Evolutionary conservation across 2,888 invertebrate genomes (phyloP).

Genomic region (Acronicta aceris): DNA sequence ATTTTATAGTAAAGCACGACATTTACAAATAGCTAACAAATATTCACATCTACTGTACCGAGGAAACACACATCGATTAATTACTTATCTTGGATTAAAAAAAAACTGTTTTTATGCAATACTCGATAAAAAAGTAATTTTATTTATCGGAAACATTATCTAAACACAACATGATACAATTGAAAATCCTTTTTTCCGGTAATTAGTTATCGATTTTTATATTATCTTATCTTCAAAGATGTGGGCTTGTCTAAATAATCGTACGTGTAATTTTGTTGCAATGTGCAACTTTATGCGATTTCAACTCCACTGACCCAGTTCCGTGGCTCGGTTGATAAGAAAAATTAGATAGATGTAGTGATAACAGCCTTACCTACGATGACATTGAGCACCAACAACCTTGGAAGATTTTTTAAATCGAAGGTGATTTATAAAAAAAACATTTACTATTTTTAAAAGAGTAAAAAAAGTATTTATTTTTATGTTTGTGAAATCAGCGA

Average conservation of each 20-base stretch:
- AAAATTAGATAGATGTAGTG: conserved; percentile 79
- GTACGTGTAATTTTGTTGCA: conserved; percentile 40
- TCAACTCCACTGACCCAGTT: conserved; percentile 78
- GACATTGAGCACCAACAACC: conserved; percentile 80
- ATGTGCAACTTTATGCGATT: conserved; percentile 57
- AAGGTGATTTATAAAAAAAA: not conserved
- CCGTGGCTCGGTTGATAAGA: conserved; percentile 72
- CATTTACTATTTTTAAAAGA: not conserved
- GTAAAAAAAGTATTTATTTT: not conserved
- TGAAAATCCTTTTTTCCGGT: conserved; percentile 21
- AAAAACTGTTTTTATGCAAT: not conserved
- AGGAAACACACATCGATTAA: not conserved
- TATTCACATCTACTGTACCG: not conserved
- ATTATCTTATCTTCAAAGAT: conserved; percentile 21
- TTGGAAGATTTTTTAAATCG: conserved; percentile 57
- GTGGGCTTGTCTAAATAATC: conserved; percentile 8
- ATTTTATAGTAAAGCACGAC: too few relatives aligned
- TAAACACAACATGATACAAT: conserved; percentile 2
- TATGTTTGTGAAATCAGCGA: too few relatives aligned
- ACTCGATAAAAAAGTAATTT: not conserved
- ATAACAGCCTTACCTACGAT: conserved; percentile 79
- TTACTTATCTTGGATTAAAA: not conserved
- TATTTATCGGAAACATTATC: conserved; percentile 4
- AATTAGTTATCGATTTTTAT: conserved; percentile 16
- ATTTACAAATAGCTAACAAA: too few relatives aligned